Percentiles rank a stretch among this genome's conserved stretches.
Evolutionary conservation across 2,113 vertebrate species (phyloP).

Genomic region (Trachemys scripta): DNA sequence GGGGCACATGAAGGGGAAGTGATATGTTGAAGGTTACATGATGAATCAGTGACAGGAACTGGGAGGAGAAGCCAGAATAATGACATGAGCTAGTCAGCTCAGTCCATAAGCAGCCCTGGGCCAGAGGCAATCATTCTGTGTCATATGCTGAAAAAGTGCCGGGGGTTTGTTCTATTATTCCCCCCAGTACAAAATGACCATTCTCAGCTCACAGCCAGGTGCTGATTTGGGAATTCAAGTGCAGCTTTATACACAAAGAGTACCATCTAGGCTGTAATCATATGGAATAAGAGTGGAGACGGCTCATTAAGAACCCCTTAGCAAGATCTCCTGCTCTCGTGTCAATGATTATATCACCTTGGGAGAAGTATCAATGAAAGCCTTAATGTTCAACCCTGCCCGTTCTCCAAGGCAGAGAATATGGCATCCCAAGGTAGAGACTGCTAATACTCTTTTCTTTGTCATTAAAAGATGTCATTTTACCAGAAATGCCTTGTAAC

Average conservation of each 20-base stretch:
- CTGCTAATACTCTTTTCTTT: neutral
- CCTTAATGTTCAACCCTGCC: neutral
- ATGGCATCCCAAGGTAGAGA: rapidly evolving
- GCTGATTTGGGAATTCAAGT: neutral
- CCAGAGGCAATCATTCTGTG: rapidly evolving
- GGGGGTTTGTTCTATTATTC: neutral
- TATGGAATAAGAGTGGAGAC: neutral
- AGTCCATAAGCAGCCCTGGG: neutral
- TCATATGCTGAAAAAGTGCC: neutral
- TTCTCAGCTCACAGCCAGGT: neutral
- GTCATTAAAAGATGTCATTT: neutral
- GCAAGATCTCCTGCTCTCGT: neutral
- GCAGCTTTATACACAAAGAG: neutral
- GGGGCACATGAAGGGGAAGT: neutral
- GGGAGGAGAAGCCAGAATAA: neutral
- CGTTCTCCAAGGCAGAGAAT: neutral
- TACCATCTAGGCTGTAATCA: neutral
- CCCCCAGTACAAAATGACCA: neutral
- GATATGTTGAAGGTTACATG: neutral
- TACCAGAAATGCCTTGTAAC: neutral
- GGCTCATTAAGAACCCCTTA: neutral
- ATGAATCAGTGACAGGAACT: neutral
- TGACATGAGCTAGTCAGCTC: neutral
- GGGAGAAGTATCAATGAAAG: neutral
- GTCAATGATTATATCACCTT: neutral